Base-by-base conservation (phyloP, 1,140 invertebrate genomes). In the Bombus ignitus region DNA sequence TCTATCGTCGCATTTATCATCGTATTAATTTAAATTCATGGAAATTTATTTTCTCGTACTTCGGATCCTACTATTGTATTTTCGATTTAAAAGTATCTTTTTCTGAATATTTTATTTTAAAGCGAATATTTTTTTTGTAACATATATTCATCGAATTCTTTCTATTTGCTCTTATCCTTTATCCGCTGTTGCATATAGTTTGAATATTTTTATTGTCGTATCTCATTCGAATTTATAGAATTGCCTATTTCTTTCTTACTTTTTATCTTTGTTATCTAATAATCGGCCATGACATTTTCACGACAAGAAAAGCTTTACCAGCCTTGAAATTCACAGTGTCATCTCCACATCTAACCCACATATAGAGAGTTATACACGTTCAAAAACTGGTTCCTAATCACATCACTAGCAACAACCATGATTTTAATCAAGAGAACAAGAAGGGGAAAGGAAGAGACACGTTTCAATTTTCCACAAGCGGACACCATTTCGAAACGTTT, bases 1-100 rank as follows among this genome's bases (percentile, higher is more conserved):
- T 12, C 1, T 28, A 13, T n/a, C 1, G 0, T 28, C 28, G 0
- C 1, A 4, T 13, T 62, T 62, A n/a, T 62, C 28, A 3, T 4
- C 12, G 12, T 1, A 62, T 10, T 62, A 62, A 62, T 10, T 25
- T 12, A 62, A 62, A 25, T 62, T 62, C 3, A 12, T 62, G 12
- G 10, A n/a, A 62, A 28, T 28, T 12, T 53, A 22, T 22, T 22
- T 53, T 22, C 18, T 53, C 47, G 8, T 53, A 22, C 1, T 22
- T 53, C 1, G 6, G 18, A 22, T 22, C 5, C 18, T 8, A 0
- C 0, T 22, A 2, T 18, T 5, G 44, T 18, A 18, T 53, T 22
- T 53, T 53, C 47, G 18, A 53, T 22, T 22, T 0, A 22, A 1
- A 53, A 22, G 1, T 53, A 0, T 22, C 5, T 22, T 53, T 53